Evolutionary conservation across 2,888 invertebrate species (phyloP), one percentile per base, ranked within the genome.

Genomic region (Tricholauxania praeusta): DNA sequence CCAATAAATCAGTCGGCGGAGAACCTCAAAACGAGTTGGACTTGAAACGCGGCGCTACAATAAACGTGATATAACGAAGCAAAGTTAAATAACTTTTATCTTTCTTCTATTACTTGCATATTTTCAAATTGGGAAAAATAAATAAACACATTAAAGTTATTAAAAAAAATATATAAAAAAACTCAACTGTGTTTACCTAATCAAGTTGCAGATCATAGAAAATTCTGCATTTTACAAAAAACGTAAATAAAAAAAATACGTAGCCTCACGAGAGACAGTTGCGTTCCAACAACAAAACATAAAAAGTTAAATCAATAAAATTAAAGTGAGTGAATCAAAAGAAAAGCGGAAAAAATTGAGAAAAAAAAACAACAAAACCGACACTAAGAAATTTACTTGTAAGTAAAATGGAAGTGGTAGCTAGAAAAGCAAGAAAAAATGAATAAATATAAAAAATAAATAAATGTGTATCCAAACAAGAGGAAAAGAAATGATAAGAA

Each of bases 1-100:
- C 73, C 74, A 78, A 78, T 78, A 78, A 79, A 76, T 79, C 76
- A 78, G 79, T 79, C 77, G 76, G 74, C 76, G 59, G 71, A 74
- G 76, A 76, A 75, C 78, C 19, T 59, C 72, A 66, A 60, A 76
- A 73, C 75, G 73, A 47, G 64, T 62, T 63, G 55, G 68, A 68
- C 17, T 57, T 49, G 52, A 69, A 49, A 17, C 51, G 69, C 62
- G 53, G 22, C 39, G 62, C n/a, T 55, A 7, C 48, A 51, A 14
- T 53, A 12, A 52, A 60, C 47, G 39, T 65, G 47, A 57, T 49
- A 10, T 28, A 28, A 28, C 28, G 28, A 28, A 28, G 65, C 17
- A n/a, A 74, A 72, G 59, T 12, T 60, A 10, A 39, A 72, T 10
- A 39, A 39, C 7, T 39, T 39, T 39, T 39, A 10, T 39, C 10